Evolutionary conservation across 2,113 vertebrate species (phyloP).

Genomic region (Cairina moschata): DNA sequence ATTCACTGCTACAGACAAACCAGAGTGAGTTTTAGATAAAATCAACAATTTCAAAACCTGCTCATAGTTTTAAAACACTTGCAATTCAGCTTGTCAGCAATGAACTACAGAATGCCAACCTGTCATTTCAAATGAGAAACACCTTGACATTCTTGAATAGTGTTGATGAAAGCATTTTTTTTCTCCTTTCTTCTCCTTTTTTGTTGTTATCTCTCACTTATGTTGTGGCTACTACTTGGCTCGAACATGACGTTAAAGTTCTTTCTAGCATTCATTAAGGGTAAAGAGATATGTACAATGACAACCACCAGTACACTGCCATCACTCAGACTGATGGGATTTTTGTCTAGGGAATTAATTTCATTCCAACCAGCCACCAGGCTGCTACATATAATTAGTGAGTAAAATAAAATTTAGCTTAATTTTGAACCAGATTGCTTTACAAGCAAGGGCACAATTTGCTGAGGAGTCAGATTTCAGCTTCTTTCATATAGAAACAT

Average conservation of each 20-base stretch:
- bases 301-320: background rate
- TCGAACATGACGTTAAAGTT: background rate
- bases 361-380: background rate
- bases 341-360: background rate
- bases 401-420: background rate
- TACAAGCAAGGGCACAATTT: background rate
- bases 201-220: background rate
- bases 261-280: background rate
- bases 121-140: background rate
- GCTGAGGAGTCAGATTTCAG: background rate
- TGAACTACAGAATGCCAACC: background rate
- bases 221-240: background rate
- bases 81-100: constrained; percentile 8
- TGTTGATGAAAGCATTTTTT: background rate
- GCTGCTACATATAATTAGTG: background rate
- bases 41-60: background rate
- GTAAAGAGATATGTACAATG: background rate
- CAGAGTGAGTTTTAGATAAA: background rate
- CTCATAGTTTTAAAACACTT: background rate
- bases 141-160: background rate
- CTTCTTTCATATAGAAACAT: background rate
- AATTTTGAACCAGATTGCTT: background rate
- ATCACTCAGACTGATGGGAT: background rate
- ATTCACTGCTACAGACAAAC: constrained; percentile 16
- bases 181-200: background rate